These are phyloP conservation scores for Microtus richardsoni DNA, from an alignment of 2,113 vertebrate species.

Conservation along the genomic window DNA sequence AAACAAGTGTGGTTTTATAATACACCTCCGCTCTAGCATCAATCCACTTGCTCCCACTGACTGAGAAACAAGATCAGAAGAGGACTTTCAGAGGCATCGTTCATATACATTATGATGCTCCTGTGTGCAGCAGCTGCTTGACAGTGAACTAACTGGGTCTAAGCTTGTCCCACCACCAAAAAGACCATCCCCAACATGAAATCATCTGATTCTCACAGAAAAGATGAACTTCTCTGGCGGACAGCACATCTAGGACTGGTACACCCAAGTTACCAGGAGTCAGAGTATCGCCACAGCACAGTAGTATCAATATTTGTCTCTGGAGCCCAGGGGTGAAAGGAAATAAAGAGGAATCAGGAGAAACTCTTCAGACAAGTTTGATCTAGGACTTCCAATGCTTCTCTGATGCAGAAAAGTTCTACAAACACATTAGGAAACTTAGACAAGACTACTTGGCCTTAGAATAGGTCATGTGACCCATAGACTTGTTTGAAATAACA, in stretches of 20 bases:
- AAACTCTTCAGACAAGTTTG: not conserved
- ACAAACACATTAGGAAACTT: not conserved
- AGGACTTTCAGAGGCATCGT: slow-evolving; percentile 37
- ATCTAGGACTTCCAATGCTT: not conserved
- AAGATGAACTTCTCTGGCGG: not conserved
- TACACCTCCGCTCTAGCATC: slow-evolving; percentile 33
- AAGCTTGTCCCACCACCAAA: not conserved
- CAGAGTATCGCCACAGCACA: not conserved
- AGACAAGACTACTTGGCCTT: not conserved
- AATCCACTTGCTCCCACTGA: slow-evolving; percentile 40
- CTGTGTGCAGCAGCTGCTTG: not conserved
- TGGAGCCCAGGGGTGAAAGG: not conserved
- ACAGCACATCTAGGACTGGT: no score
- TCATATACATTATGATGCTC: not conserved
- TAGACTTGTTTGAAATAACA: not conserved
- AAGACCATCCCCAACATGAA: not conserved
- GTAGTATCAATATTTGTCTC: not conserved
- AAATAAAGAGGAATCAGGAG: not conserved
- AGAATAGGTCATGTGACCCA: not conserved
- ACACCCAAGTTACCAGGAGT: not conserved
- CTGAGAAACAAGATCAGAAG: slow-evolving; percentile 54
- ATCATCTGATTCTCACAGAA: not conserved
- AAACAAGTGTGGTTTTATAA: slow-evolving; percentile 6
- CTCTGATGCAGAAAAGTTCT: not conserved
- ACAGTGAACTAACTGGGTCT: not conserved